Evolutionary conservation across 2,888 invertebrate species (phyloP), one percentile per base, ranked within the genome.

Genomic region (Hydrotaea diabolus): DNA sequence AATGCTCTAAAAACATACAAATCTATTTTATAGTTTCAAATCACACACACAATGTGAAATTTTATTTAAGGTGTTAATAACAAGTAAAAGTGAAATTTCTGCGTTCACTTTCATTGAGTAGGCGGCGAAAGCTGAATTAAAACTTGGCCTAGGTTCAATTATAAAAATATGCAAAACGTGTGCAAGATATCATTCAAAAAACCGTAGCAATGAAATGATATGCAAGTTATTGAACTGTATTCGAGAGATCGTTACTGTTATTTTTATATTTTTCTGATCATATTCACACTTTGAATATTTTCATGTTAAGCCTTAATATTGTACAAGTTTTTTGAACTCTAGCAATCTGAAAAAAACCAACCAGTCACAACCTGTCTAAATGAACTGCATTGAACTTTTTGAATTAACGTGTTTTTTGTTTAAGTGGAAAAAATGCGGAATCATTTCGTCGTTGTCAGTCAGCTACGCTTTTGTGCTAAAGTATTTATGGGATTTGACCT

Each of bases 341-440:
- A n/a, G n/a, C n/a, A n/a, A n/a, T n/a, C n/a, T n/a, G n/a, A n/a
- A n/a, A n/a, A n/a, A n/a, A n/a, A n/a, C n/a, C n/a, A n/a, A 46
- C 19, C 55, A 31, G 1, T 13, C 13, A 39, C 39, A 8, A 7
- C 31, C 31, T 62, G 19, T 2, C 69, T 17, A 43, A 69, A 69
- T 82, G 75, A 84, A 78, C 77, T 64, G 81, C 82, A 81, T 73
- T 84, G 84, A 81, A 84, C 84, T 84, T 66, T 74, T 49, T 39
- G 26, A 36, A 75, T 49, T 72, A 49, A 69, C 1, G 2, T 7
- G 31, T 31, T 31, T 31, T n/a, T n/a, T n/a, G n/a, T n/a, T n/a
- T 26, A 62, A 46, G 3, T 1, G 15, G 7, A 53, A 53, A 49
- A 26, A 73, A 73, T 39, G 57, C 73, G 73, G 73, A 73, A 73